Percentiles rank a stretch among this genome's conserved stretches.
Conservation (phyloP, 2,888 invertebrate genomes). For the Trichogramma dendrolimi region DNA sequence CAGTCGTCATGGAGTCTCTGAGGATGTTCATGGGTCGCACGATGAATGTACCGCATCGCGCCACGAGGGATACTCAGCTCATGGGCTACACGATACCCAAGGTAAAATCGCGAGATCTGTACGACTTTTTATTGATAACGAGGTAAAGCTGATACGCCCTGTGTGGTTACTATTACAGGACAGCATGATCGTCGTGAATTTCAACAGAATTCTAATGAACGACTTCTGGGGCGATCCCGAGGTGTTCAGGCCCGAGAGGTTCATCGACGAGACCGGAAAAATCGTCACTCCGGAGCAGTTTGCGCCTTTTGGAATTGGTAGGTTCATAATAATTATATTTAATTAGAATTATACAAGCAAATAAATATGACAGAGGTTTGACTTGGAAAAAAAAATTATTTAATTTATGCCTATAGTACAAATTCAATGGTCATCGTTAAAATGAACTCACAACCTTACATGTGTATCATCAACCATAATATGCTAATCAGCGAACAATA, state of each 20-base stretch:
- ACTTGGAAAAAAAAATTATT: too few relatives aligned
- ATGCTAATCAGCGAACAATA: too few relatives aligned
- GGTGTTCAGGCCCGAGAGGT: constrained; percentile 72
- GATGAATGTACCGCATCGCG: constrained; percentile 76
- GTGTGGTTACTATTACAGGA: constrained; percentile 56
- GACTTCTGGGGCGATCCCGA: constrained; percentile 67
- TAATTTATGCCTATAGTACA: too few relatives aligned
- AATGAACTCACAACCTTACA: too few relatives aligned
- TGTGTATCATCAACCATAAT: too few relatives aligned
- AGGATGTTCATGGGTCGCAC: constrained; percentile 77
- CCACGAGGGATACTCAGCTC: constrained; percentile 67
- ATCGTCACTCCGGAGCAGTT: constrained; percentile 63
- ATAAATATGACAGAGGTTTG: too few relatives aligned
- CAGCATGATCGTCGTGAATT: constrained; percentile 75
- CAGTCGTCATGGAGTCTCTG: constrained; percentile 71
- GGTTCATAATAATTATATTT: not conserved
- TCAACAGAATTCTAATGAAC: constrained; percentile 68
- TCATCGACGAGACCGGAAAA: constrained; percentile 61
- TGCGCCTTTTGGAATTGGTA: constrained; percentile 73
- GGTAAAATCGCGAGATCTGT: constrained; percentile 51
- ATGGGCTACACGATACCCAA: constrained; percentile 74
- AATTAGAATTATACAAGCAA: too few relatives aligned
- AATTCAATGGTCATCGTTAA: too few relatives aligned
- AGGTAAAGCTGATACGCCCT: not conserved
- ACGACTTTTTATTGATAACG: not conserved